A percentile compares a stretch with the other conserved stretches of the same genome.
Evolutionary conservation across 1,140 invertebrate genomes (phyloP).

Genomic region (Drosophila littoralis): DNA sequence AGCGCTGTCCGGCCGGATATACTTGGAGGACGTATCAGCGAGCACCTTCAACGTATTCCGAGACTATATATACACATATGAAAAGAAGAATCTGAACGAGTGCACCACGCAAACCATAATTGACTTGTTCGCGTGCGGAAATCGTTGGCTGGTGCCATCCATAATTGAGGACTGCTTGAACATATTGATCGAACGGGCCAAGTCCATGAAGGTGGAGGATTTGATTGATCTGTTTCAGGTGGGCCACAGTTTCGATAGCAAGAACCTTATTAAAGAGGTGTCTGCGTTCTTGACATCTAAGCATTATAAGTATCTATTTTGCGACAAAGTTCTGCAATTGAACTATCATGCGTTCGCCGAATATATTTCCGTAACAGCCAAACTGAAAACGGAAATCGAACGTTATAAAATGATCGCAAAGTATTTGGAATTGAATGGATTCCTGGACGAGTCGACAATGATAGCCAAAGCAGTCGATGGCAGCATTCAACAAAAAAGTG

Average conservation of each 20-base stretch:
- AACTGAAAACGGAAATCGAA: constrained; percentile 1
- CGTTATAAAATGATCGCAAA: constrained; percentile 9
- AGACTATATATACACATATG: constrained; percentile 17
- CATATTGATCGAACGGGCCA: neutral
- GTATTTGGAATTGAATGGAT: constrained; percentile 19
- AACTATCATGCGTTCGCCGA: constrained; percentile 15
- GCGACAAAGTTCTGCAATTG: neutral
- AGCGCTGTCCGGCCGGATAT: neutral
- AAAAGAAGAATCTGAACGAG: neutral
- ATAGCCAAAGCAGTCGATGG: neutral
- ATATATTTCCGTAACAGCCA: neutral
- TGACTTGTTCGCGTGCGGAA: constrained; percentile 4
- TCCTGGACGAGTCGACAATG: neutral
- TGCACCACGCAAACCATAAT: constrained; percentile 4
- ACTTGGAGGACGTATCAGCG: neutral
- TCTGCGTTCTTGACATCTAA: no score
- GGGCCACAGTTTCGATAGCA: neutral
- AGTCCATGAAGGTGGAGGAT: neutral
- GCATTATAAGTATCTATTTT: no score
- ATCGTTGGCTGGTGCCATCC: constrained; percentile 12
- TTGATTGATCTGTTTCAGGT: constrained; percentile 1
- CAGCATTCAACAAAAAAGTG: neutral
- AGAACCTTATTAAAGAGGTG: neutral
- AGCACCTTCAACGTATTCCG: constrained; percentile 27
- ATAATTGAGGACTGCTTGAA: neutral